Conservation (phyloP, 2,797 vertebrate species). For the Rhinogobio ventralis region DNA sequence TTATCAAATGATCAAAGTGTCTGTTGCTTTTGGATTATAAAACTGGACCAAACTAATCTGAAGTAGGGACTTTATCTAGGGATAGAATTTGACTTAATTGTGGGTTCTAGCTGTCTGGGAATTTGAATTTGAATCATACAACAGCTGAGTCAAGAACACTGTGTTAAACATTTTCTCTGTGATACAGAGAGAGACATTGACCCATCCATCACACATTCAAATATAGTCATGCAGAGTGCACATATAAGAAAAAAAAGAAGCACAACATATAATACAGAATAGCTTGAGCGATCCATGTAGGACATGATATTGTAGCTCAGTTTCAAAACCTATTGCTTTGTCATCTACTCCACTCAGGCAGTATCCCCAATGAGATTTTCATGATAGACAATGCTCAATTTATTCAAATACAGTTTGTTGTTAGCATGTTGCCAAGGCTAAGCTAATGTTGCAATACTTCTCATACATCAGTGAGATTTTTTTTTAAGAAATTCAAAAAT, state of each 20-base stretch:
- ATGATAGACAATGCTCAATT: neutral
- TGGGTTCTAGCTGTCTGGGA: neutral
- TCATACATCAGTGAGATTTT: neutral
- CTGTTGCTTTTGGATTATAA: neutral
- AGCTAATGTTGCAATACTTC: neutral
- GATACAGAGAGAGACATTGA: conserved; percentile 5
- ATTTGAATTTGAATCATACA: conserved; percentile 31
- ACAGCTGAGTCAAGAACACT: neutral
- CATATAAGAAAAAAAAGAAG: neutral
- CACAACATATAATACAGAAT: neutral
- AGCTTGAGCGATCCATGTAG: neutral
- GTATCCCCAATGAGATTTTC: no score
- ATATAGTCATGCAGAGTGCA: neutral
- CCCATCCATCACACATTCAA: conserved; percentile 25
- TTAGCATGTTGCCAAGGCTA: neutral
- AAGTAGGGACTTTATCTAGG: neutral
- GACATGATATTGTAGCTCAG: neutral
- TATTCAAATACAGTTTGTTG: neutral
- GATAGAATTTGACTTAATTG: neutral
- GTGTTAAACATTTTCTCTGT: conserved; percentile 21
- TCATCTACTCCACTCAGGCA: neutral
- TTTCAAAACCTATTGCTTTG: neutral
- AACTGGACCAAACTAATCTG: neutral
- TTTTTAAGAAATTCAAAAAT: neutral
- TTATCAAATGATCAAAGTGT: neutral